Evolutionary conservation across 2,797 vertebrate species (phyloP).

Genomic region (Danio jaintianensis): DNA sequence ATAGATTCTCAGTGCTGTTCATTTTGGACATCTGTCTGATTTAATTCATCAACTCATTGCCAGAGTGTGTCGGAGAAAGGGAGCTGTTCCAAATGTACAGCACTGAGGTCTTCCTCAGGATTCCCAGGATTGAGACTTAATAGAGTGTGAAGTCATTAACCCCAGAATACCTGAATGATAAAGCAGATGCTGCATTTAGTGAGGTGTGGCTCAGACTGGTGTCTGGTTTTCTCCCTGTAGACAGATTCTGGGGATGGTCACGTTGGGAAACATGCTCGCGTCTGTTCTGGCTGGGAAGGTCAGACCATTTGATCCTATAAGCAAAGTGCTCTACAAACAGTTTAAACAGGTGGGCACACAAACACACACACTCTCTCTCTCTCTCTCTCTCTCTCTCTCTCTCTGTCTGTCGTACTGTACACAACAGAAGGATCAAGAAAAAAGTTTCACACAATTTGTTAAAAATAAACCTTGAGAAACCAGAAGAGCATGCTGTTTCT

Average conservation of each 20-base stretch:
- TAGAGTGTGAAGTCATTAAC: not conserved
- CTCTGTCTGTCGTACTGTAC: conserved; percentile 18
- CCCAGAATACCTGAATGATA: not conserved
- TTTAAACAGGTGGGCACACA: conserved; percentile 87
- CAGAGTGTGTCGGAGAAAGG: not conserved
- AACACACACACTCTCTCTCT: not conserved
- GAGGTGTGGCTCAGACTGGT: conserved; percentile 17
- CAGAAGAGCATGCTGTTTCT: not conserved
- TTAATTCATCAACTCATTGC: not conserved
- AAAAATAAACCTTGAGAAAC: conserved; percentile 14
- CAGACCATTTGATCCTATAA: conserved; percentile 86
- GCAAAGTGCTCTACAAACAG: conserved; percentile 92
- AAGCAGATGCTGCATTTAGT: conserved; percentile 2
- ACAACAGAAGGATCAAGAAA: not conserved
- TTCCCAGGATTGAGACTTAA: not conserved
- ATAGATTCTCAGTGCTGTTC: not conserved
- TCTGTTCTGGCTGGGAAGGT: conserved; percentile 92
- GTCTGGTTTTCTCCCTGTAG: conserved; percentile 69
- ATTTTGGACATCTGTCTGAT: not conserved
- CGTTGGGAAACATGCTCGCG: conserved; percentile 93
- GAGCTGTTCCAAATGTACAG: not conserved
- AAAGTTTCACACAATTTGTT: not conserved
- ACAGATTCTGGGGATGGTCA: conserved; percentile 92
- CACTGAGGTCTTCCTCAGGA: not conserved
- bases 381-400: not conserved